Evolutionary conservation across 2,113 vertebrate genomes (phyloP).

Genomic region (Rhagologus leucostigma): DNA sequence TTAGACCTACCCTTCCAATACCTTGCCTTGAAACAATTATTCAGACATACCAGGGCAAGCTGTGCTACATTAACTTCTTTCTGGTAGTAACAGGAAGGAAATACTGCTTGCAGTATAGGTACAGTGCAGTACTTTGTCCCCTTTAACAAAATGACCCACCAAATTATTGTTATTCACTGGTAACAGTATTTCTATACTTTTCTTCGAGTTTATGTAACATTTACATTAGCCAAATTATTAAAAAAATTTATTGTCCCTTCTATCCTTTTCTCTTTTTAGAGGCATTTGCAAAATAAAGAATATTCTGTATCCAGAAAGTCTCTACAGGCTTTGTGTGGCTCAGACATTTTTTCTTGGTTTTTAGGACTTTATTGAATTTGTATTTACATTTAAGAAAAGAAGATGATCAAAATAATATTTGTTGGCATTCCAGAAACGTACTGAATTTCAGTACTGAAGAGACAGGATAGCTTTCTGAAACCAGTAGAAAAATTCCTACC

Average conservation of each 20-base stretch:
- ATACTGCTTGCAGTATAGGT: neutral
- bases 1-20: slow-evolving; percentile 39
- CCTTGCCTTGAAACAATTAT: slow-evolving; percentile 51
- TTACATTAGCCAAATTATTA: neutral
- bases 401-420: neutral
- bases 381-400: neutral
- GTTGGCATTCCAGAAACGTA: neutral
- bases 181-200: neutral
- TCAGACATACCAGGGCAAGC: slow-evolving; percentile 18
- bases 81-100: neutral
- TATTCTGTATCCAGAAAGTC: neutral
- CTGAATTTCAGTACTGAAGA: neutral
- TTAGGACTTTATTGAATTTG: neutral
- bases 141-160: neutral
- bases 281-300: neutral
- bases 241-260: neutral
- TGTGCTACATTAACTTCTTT: slow-evolving; percentile 10
- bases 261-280: neutral
- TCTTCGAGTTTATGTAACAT: neutral
- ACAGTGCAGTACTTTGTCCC: neutral
- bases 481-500: neutral
- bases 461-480: neutral
- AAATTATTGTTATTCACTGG: neutral
- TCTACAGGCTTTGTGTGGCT: neutral
- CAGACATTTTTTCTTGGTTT: neutral